Conservation (phyloP, 2,888 invertebrate genomes). For the Cheilosia impressa region DNA sequence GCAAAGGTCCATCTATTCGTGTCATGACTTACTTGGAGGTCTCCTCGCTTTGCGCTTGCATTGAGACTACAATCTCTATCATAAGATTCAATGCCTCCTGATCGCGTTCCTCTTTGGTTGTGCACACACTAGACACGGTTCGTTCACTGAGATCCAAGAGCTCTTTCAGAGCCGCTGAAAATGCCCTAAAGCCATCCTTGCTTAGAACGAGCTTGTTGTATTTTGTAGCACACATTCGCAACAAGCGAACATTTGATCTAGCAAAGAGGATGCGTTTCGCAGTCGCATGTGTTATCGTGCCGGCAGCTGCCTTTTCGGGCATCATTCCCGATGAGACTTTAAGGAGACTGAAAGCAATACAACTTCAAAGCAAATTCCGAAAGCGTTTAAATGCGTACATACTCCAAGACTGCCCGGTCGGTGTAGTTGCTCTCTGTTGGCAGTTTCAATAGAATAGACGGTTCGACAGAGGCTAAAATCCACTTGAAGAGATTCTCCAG, state of each 20-base stretch:
- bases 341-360: conserved; percentile 77
- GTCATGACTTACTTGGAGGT: conserved; percentile 79
- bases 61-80: conserved; percentile 81
- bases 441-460: conserved; percentile 86
- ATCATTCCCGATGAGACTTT: conserved; percentile 80
- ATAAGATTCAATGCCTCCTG: conserved; percentile 81
- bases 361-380: neutral
- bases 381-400: conserved; percentile 1
- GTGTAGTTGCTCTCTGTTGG: conserved; percentile 84
- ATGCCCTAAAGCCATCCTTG: conserved; percentile 80
- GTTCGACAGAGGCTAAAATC: conserved; percentile 90
- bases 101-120: conserved; percentile 79
- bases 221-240: conserved; percentile 81
- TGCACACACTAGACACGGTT: conserved; percentile 76
- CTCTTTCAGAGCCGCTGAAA: conserved; percentile 79
- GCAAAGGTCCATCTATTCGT: neutral
- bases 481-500: conserved; percentile 89
- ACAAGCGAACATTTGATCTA: conserved; percentile 80
- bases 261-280: conserved; percentile 82
- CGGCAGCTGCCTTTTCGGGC: conserved; percentile 77
- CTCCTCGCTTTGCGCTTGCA: conserved; percentile 81
- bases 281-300: conserved; percentile 77
- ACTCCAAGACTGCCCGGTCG: conserved; percentile 87
- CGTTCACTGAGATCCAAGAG: conserved; percentile 79
- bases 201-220: conserved; percentile 80